These are phyloP conservation scores for Lamellibrachia columna DNA, from an alignment of 2,888 invertebrate species.

Conservation along the genomic window DNA sequence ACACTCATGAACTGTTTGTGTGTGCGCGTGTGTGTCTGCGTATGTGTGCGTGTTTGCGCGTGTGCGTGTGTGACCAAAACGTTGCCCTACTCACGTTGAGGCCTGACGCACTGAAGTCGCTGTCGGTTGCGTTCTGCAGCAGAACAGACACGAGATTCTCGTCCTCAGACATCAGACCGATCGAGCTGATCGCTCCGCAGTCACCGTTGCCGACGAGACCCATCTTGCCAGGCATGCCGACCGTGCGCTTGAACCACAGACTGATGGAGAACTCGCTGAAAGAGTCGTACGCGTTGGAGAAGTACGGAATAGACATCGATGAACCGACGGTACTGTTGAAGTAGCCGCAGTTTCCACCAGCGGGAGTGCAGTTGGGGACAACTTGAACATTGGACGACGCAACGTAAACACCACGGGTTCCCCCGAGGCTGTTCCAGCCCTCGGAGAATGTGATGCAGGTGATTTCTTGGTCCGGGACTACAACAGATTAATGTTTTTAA, in stretches of 20 bases:
- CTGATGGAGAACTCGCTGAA: too few species aligned
- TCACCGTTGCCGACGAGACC: neutral
- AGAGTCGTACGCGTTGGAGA: neutral
- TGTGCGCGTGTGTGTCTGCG: too few species aligned
- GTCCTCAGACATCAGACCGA: slow-evolving; percentile 13
- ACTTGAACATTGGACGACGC: neutral
- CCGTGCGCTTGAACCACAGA: neutral
- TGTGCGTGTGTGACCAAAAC: too few species aligned
- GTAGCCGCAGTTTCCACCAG: slow-evolving; percentile 25
- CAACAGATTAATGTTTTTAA: neutral
- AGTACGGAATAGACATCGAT: neutral
- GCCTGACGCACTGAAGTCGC: too few species aligned
- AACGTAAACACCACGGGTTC: neutral
- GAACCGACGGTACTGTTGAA: neutral
- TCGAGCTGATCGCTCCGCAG: neutral
- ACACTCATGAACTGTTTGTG: too few species aligned
- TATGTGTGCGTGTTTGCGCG: too few species aligned
- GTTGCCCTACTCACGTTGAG: too few species aligned
- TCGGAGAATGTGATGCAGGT: slow-evolving; percentile 17
- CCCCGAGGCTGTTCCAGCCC: neutral
- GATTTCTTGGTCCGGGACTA: neutral
- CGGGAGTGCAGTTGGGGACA: slow-evolving; percentile 8
- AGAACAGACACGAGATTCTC: neutral
- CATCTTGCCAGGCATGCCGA: neutral
- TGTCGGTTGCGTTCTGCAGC: neutral